These are phyloP conservation scores for Nettapus auritus DNA, from an alignment of 2,113 vertebrate species.

Conservation along the genomic window DNA sequence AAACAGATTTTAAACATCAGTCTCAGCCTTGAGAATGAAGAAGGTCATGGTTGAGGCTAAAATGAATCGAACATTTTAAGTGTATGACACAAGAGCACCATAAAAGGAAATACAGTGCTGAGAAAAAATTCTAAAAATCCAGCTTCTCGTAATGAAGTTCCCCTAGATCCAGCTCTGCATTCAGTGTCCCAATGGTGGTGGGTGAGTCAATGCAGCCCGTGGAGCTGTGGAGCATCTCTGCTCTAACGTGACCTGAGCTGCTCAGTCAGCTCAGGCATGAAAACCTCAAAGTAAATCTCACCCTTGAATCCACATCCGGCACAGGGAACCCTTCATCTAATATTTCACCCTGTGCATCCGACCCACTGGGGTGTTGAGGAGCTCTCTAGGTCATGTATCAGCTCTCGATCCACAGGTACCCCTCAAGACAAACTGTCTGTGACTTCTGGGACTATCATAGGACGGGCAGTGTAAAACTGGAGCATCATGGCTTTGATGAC, in stretches of 20 bases:
- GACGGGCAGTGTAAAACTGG: background rate
- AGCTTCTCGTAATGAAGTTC: background rate
- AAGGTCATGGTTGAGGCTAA: accelerated
- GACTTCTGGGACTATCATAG: background rate
- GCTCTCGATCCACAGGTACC: background rate
- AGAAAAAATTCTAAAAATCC: background rate
- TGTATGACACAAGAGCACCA: accelerated
- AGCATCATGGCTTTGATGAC: background rate
- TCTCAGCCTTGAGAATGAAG: background rate
- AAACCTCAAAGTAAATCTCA: background rate
- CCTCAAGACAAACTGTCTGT: background rate
- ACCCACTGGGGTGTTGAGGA: accelerated
- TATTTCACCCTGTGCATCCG: background rate
- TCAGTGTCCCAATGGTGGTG: background rate
- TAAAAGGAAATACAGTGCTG: accelerated
- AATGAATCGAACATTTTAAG: accelerated
- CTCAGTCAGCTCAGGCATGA: background rate
- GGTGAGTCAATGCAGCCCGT: accelerated
- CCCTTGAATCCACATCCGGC: accelerated
- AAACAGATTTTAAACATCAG: accelerated
- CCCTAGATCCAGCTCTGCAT: background rate
- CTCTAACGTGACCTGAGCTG: background rate
- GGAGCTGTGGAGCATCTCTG: background rate
- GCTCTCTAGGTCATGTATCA: background rate
- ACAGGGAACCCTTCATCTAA: accelerated